Conservation (phyloP, 2,888 invertebrate species). For the Cephus pygmeus region DNA sequence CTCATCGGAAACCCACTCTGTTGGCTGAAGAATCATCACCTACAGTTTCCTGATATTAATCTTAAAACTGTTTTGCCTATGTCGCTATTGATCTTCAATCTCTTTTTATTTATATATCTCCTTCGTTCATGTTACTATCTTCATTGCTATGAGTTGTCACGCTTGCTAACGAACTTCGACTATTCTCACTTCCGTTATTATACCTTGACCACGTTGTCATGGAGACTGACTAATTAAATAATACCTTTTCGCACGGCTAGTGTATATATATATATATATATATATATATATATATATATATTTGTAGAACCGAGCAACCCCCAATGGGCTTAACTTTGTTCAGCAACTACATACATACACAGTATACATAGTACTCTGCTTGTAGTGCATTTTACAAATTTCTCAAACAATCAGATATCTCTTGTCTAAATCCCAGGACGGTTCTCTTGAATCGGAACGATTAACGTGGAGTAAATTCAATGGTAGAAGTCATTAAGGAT, state of each 20-base stretch:
- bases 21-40: neutral
- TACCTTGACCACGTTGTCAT: constrained; percentile 38
- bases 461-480: neutral
- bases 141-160: neutral
- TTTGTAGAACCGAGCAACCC: neutral
- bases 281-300: neutral
- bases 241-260: constrained; percentile 2
- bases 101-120: neutral
- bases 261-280: neutral
- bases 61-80: neutral
- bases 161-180: constrained; percentile 1
- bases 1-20: constrained; percentile 20
- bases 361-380: neutral
- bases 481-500: neutral
- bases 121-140: neutral
- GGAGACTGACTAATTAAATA: constrained; percentile 56
- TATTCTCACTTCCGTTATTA: constrained; percentile 20
- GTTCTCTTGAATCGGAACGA: neutral
- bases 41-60: neutral
- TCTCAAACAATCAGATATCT: neutral
- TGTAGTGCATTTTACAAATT: neutral
- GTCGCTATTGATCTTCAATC: neutral
- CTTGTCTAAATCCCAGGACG: neutral
- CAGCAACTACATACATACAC: neutral
- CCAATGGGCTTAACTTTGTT: neutral